These are phyloP conservation scores for Emydoidea blandingii DNA, from an alignment of 2,797 vertebrate genomes.

Conservation along the genomic window DNA sequence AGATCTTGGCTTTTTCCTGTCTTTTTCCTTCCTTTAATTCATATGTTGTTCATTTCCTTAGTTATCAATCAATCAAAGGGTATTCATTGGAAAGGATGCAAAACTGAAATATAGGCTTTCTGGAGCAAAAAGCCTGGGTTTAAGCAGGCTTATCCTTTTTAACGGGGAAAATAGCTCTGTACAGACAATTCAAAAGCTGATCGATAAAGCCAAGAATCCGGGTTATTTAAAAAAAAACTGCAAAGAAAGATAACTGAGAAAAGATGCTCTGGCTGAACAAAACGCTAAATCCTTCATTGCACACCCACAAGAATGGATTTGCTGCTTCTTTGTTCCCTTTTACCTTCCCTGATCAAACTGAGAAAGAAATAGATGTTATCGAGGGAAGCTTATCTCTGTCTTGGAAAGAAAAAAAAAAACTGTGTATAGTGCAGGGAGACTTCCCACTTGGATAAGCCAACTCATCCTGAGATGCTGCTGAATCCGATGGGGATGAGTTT, in stretches of 20 bases:
- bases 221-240: not conserved
- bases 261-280: slow-evolving; percentile 28
- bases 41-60: not conserved
- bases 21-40: not conserved
- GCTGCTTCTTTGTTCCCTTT: slow-evolving; percentile 26
- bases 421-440: not conserved
- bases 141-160: not conserved
- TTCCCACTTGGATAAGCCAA: not conserved
- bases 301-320: slow-evolving; percentile 23
- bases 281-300: slow-evolving; percentile 1
- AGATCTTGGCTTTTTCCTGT: not conserved
- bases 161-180: not conserved
- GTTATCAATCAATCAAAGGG: not conserved
- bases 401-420: not conserved
- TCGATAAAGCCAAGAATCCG: slow-evolving; percentile 14
- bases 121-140: not conserved
- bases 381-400: not conserved
- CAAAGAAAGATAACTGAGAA: slow-evolving; percentile 18
- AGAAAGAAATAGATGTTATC: not conserved
- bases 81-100: not conserved
- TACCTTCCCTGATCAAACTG: not conserved
- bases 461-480: not conserved
- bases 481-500: not conserved
- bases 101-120: not conserved
- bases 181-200: not conserved